Percentiles rank a stretch among this genome's conserved stretches.
These are phyloP conservation scores for Stichodactyla helianthus DNA, from an alignment of 64 coral and sea anemone genomes.

Conservation along the genomic window DNA sequence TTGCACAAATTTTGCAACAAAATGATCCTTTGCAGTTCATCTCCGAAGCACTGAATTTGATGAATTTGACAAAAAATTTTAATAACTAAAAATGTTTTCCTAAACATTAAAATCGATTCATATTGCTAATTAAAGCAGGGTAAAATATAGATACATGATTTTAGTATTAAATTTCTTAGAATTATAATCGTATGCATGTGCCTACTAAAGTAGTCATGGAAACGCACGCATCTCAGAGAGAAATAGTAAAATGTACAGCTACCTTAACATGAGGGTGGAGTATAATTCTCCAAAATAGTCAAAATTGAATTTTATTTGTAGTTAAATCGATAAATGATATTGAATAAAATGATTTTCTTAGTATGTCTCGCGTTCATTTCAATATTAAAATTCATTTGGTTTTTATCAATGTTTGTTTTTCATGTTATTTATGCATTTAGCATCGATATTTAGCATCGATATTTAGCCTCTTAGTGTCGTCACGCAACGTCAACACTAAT, in stretches of 20 bases:
- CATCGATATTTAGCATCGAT: too few relatives aligned
- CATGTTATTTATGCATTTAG: too few relatives aligned
- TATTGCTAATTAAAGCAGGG: background rate
- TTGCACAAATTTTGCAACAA: too few relatives aligned
- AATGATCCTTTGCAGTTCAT: background rate
- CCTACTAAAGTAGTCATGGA: background rate
- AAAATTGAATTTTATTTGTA: background rate
- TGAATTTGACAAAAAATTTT: background rate
- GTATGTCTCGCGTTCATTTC: background rate
- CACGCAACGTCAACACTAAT: too few relatives aligned
- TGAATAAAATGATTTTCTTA: slow-evolving; percentile 10
- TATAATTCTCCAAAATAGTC: background rate
- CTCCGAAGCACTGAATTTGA: background rate
- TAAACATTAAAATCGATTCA: background rate
- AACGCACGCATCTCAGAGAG: background rate
- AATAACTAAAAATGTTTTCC: too few relatives aligned
- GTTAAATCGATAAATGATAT: background rate
- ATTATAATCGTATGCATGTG: background rate
- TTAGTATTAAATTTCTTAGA: slow-evolving; percentile 7
- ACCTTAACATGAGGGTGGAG: background rate
- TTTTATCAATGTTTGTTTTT: too few relatives aligned
- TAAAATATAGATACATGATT: background rate
- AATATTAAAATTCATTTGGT: too few relatives aligned
- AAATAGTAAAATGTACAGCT: background rate
- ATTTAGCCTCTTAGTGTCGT: too few relatives aligned